Evolutionary conservation across 2,113 vertebrate genomes (phyloP).

Genomic region (Ranitomeya imitator): DNA sequence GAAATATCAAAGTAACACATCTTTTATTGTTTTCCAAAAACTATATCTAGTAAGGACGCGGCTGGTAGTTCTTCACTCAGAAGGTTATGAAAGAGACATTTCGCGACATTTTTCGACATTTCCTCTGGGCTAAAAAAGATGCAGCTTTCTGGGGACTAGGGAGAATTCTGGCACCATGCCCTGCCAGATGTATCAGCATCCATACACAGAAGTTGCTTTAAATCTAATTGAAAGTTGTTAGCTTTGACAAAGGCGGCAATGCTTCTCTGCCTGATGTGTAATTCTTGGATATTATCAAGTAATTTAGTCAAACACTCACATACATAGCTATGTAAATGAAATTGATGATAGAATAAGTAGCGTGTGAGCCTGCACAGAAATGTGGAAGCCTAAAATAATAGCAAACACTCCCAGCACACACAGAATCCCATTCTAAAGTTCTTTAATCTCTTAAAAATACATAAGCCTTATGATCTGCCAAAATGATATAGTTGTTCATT

Average conservation of each 20-base stretch:
- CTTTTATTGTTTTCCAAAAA: neutral
- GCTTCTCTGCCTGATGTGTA: neutral
- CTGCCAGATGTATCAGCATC: slow-evolving; percentile 1
- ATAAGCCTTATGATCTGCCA: neutral
- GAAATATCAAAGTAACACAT: neutral
- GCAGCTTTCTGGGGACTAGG: neutral
- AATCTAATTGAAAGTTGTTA: slow-evolving; percentile 11
- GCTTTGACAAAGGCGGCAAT: neutral
- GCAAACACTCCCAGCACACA: neutral
- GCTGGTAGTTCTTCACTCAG: neutral
- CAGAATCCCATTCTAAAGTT: neutral
- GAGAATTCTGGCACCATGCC: neutral
- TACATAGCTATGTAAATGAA: neutral
- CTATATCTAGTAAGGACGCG: neutral
- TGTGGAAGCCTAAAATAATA: neutral
- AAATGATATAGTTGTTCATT: too few relatives aligned
- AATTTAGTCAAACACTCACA: neutral
- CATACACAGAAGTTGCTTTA: neutral
- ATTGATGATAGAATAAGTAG: neutral
- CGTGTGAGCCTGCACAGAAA: neutral
- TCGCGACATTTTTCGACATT: neutral
- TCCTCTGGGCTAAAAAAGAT: neutral
- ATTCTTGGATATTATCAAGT: neutral
- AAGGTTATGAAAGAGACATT: neutral
- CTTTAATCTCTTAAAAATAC: neutral